Conservation (phyloP, 35 echinoderm and acorn worm genomes). For the Ptychodera flava region DNA sequence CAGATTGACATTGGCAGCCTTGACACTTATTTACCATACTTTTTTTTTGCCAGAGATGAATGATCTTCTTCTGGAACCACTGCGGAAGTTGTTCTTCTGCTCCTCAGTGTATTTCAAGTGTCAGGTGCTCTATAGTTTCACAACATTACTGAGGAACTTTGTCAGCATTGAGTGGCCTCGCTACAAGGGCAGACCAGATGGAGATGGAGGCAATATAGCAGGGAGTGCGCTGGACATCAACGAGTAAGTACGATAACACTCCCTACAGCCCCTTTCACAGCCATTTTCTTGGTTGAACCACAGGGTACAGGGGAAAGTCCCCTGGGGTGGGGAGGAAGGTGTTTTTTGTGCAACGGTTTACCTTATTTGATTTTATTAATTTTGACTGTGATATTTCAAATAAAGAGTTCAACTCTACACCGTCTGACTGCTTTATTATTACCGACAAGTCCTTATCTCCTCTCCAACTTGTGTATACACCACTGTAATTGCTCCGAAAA, state of each 20-base stretch:
- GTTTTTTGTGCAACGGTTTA: not conserved
- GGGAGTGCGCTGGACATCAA: not conserved
- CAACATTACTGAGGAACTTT: conserved; percentile 82
- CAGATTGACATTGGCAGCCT: no score
- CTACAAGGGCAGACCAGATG: not conserved
- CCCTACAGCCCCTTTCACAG: not conserved
- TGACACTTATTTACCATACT: no score
- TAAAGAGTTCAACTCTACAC: no score
- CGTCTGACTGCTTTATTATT: no score
- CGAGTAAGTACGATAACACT: not conserved
- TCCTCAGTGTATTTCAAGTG: conserved; percentile 93
- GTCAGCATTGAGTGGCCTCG: conserved; percentile 57
- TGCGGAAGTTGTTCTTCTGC: conserved; percentile 78
- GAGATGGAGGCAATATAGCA: not conserved
- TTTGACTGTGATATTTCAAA: no score
- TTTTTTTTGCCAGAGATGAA: conserved; percentile 84
- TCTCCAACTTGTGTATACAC: no score
- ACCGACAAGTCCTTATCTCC: no score
- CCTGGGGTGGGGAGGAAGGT: not conserved
- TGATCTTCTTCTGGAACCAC: conserved; percentile 81
- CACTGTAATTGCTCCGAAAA: no score
- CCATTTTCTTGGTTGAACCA: not conserved
- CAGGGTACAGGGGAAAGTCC: no score
- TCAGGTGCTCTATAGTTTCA: conserved; percentile 69
- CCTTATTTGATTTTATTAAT: not conserved